These are phyloP conservation scores for Andrena trimmerana DNA, from an alignment of 2,888 invertebrate genomes.

Conservation along the genomic window DNA sequence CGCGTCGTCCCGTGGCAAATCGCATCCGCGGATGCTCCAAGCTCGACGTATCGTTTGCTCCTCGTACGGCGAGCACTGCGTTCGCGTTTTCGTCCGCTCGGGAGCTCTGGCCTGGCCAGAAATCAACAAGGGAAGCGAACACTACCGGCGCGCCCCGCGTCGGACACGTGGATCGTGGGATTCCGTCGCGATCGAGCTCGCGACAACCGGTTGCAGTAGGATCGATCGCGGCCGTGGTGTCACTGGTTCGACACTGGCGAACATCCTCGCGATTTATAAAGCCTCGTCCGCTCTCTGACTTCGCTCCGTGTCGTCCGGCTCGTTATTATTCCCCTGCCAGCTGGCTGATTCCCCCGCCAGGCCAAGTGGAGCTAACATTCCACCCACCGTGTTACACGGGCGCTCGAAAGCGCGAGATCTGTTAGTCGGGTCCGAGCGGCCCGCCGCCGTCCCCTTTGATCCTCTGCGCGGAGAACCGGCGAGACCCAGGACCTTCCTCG, in stretches of 20 bases:
- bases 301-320: conserved; percentile 64
- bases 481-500: not conserved
- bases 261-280: conserved; percentile 80
- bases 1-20: not conserved
- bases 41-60: not conserved
- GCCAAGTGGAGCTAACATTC: conserved; percentile 36
- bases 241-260: conserved; percentile 70
- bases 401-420: conserved; percentile 29
- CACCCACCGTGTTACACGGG: conserved; percentile 48
- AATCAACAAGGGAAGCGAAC: conserved; percentile 7
- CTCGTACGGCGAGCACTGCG: not conserved
- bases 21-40: conserved; percentile 19
- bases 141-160: conserved; percentile 23
- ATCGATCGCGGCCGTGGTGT: conserved; percentile 69
- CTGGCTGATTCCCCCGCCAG: conserved; percentile 47
- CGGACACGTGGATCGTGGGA: conserved; percentile 31
- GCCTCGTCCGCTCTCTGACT: conserved; percentile 70
- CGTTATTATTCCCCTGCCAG: conserved; percentile 76
- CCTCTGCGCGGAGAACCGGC: not conserved
- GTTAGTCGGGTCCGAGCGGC: not conserved
- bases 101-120: not conserved
- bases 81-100: not conserved
- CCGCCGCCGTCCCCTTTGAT: not conserved
- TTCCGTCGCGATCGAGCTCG: conserved; percentile 17
- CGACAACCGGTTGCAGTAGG: conserved; percentile 34